Conservation (phyloP, 2,797 vertebrate species). For the Tapera naevia region DNA sequence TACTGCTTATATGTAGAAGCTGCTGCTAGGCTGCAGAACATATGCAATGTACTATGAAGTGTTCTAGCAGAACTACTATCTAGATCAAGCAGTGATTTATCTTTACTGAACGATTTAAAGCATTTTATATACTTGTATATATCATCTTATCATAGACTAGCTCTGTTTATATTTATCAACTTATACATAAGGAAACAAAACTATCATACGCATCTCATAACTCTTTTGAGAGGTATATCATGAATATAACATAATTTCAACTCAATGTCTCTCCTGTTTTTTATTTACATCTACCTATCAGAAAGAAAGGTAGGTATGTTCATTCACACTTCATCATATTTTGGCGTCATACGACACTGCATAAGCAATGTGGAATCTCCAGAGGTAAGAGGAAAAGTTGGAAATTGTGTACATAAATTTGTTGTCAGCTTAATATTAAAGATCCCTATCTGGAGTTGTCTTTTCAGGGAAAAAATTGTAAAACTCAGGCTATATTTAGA, state of each 20-base stretch:
- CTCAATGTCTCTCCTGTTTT: not conserved
- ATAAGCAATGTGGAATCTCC: not conserved
- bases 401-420: not conserved
- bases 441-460: not conserved
- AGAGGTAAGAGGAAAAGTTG: not conserved
- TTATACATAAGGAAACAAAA: not conserved
- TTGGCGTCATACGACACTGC: not conserved
- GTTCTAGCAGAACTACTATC: not conserved
- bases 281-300: not conserved
- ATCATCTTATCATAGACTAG: not conserved
- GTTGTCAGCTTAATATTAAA: not conserved
- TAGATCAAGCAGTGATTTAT: not conserved
- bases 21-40: not conserved
- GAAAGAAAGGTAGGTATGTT: not conserved
- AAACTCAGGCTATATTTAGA: not conserved
- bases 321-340: not conserved
- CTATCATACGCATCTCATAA: not conserved
- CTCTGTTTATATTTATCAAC: not conserved
- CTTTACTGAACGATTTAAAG: not conserved
- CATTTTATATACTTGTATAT: not conserved
- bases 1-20: not conserved
- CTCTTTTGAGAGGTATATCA: not conserved
- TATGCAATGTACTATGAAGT: not conserved
- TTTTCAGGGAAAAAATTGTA: not conserved
- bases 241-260: not conserved